Base-by-base conservation (phyloP, 2,797 vertebrate species). In the Myotis vivesi region DNA sequence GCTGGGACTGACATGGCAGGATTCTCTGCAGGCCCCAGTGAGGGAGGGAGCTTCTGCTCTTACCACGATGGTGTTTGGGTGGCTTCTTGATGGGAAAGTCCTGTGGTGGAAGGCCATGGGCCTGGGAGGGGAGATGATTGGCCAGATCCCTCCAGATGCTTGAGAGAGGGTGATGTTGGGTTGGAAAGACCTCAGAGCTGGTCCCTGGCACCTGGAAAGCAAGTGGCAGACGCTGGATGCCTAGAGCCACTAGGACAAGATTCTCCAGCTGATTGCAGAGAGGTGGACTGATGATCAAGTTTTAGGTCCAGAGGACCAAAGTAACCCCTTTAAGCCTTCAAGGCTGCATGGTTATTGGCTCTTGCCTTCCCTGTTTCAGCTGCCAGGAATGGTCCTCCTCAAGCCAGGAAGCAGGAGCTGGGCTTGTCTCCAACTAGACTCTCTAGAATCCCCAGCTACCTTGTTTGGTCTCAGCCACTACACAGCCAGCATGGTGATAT, bases 51-150 rank as follows among this genome's bases (percentile, higher is more conserved):
- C 69, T 59, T 55, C 71, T 25, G 41, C 16, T 66, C 96, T 96
- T 92, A 97, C 97, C 96, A 2, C 72, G 90, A 90, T 97, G 96
- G 46, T 93, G 53, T 83, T 25, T 95, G 77, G 46, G 92, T 51
- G 87, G 87, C 53, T 93, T 94, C 87, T 76, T 80, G 72, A 3
- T 33, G 81, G 73, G 38, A 59, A 41, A 12, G 22, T 82, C 89
- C 53, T 66, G 91, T 20, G 44, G 38, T 11, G 23, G 92, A 44
- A 73, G 73, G 73, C 8, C 28, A 46, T 28, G 3, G 2, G 46
- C 10, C 25, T 59, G 83, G 51, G 87, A 81, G 28, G 59, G 75
- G 23, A 1, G 25, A 25, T 59, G 72, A 15, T 36, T 59, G 22
- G 75, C 41, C 6, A 19, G 33, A 57, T 69, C 69, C 49, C 36